Base-by-base conservation (phyloP, 2,888 invertebrate species). In the Drosophila testacea region DNA sequence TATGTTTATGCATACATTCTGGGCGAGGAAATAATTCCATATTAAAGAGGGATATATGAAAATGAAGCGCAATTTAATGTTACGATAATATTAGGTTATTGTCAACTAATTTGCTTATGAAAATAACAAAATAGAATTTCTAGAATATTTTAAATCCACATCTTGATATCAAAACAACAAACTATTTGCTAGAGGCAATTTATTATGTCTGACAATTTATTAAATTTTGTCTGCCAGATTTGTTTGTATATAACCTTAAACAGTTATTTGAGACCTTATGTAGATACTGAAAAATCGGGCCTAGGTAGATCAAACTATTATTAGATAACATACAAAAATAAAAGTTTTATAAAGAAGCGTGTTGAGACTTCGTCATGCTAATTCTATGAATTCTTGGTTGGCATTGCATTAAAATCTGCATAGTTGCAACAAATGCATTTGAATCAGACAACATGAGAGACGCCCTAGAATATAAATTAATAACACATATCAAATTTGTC, bases 391-490 rank as follows among this genome's bases (percentile, higher is more conserved):
- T 44, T 28, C 28, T n/a, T 27, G 27, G 27, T 6, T 36, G 22
- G 3, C 2, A 13, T 27, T 27, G 38, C 22, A 28, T 62, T 50
- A 41, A 61, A 64, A 64, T 57, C 22, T 22, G 59, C 42, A 34
- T 10, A 44, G 57, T 56, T 46, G 10, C 64, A 47, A 39, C 27
- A 61, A 54, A 57, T 64, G 56, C 59, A 75, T 52, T 54, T 41
- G 52, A 59, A 48, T 64, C 54, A 36, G 42, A 38, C 56, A 39
- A 16, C 47, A 27, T 34, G 28, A 13, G 42, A n/a, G 34, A 44
- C 4, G 34, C 22, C 46, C 56, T 10, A 41, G 55, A 51, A 41
- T 52, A 59, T 62, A 67, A 59, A 73, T 69, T 61, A 77, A 77
- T 64, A 64, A 59, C 46, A 41, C 13, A 60, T 46, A 67, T 69